A percentile compares a stretch with the other conserved stretches of the same genome.
Evolutionary conservation across 2,797 vertebrate genomes (phyloP).

Genomic region (Scomberomorus guttatus): DNA sequence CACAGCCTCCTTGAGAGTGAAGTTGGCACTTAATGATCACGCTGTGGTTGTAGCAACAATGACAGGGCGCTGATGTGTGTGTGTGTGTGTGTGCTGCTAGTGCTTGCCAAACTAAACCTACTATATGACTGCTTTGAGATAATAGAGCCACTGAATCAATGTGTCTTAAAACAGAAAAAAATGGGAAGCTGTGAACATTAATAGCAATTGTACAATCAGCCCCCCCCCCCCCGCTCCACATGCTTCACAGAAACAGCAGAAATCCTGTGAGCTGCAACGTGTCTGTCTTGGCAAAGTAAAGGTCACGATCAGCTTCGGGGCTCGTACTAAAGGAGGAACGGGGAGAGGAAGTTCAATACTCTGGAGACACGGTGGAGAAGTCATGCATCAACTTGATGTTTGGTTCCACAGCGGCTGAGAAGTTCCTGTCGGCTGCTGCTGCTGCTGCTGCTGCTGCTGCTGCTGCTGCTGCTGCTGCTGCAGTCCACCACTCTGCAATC

Average conservation of each 20-base stretch:
- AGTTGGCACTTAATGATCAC: conserved; percentile 17
- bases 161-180: conserved; percentile 38
- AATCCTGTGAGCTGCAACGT: conserved; percentile 5
- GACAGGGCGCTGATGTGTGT: not conserved
- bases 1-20: conserved; percentile 27
- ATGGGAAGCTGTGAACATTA: not conserved
- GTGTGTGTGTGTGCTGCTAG: not conserved
- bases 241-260: not conserved
- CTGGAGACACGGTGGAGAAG: conserved; percentile 49
- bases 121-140: conserved; percentile 31
- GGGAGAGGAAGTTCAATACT: conserved; percentile 45
- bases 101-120: conserved; percentile 15
- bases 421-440: conserved; percentile 32
- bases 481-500: conserved; percentile 24
- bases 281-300: conserved; percentile 31
- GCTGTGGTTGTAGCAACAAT: conserved; percentile 2
- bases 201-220: conserved; percentile 15
- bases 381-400: conserved; percentile 70
- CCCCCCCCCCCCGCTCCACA: no score
- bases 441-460: not conserved
- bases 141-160: conserved; percentile 47
- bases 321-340: conserved; percentile 4
- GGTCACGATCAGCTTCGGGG: conserved; percentile 56
- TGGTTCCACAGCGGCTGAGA: conserved; percentile 54
- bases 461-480: not conserved